These are phyloP conservation scores for Turritopsis rubra DNA, from an alignment of 30 jellyfish, hydroid and myxozoan species.

Conservation along the genomic window DNA sequence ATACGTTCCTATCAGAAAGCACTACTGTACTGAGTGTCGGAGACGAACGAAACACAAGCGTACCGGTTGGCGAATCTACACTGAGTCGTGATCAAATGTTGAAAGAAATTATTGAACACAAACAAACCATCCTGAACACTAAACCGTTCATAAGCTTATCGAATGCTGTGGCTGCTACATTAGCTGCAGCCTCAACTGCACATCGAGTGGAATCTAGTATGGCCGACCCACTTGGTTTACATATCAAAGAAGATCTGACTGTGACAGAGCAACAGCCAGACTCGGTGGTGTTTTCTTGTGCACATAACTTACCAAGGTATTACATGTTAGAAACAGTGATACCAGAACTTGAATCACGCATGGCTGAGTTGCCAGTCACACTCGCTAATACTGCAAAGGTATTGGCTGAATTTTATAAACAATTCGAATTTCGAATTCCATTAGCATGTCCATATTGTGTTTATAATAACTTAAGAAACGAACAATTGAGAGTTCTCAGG, in stretches of 20 bases:
- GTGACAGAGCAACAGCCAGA: conserved; percentile 31
- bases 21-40: background rate
- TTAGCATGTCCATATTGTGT: conserved; percentile 98
- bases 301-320: conserved; percentile 73
- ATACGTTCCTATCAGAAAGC: conserved; percentile 12
- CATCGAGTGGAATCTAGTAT: conserved; percentile 8
- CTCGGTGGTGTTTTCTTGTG: conserved; percentile 81
- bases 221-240: background rate
- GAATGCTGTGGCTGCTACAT: conserved; percentile 94
- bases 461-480: conserved; percentile 72
- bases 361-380: conserved; percentile 74
- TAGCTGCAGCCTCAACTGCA: conserved; percentile 91
- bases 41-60: background rate
- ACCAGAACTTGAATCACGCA: conserved; percentile 82
- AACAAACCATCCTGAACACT: conserved; percentile 42
- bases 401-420: conserved; percentile 49
- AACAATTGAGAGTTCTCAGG: conserved; percentile 68
- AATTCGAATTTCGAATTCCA: conserved; percentile 43
- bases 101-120: conserved; percentile 65
- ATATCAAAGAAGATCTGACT: background rate
- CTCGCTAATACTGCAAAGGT: conserved; percentile 56
- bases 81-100: conserved; percentile 46
- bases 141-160: conserved; percentile 60
- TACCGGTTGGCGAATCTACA: conserved; percentile 33
- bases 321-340: conserved; percentile 69